phyloP scores from a whole-genome alignment of 2,888 invertebrate species.

The Latrodectus hesperus region DNA sequence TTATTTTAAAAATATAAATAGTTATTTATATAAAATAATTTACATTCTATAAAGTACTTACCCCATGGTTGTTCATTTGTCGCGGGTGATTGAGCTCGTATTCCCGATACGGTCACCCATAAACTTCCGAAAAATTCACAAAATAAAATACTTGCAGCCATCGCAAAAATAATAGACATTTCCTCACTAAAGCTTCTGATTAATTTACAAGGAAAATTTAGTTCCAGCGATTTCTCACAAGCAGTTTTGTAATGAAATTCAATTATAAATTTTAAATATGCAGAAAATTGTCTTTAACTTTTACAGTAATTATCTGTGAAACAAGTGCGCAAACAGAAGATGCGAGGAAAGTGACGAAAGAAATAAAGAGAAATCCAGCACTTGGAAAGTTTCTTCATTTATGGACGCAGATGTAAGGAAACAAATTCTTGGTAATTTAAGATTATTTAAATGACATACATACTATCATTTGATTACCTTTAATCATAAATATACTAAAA shows the following conservation, averaged over 20 bases:
- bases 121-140: conserved; percentile 57
- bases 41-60: conserved; percentile 35
- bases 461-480: no score
- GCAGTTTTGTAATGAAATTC: background rate
- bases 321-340: no score
- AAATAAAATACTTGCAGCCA: conserved; percentile 55
- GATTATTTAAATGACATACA: no score
- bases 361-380: no score
- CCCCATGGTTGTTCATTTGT: conserved; percentile 71
- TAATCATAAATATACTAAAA: no score
- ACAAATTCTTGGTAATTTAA: no score
- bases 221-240: background rate
- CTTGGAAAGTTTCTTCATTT: no score
- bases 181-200: background rate
- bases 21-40: background rate
- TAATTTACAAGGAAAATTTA: background rate
- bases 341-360: no score
- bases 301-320: no score
- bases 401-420: no score
- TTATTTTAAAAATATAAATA: background rate
- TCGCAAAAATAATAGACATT: conserved; percentile 43
- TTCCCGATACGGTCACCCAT: conserved; percentile 57
- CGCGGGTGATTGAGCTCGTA: conserved; percentile 69
- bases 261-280: no score
- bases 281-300: no score